Percentiles rank a stretch among this genome's conserved stretches.
phyloP scores from a whole-genome alignment of 2,888 invertebrate genomes.

The Ypsolopha scabrella region DNA sequence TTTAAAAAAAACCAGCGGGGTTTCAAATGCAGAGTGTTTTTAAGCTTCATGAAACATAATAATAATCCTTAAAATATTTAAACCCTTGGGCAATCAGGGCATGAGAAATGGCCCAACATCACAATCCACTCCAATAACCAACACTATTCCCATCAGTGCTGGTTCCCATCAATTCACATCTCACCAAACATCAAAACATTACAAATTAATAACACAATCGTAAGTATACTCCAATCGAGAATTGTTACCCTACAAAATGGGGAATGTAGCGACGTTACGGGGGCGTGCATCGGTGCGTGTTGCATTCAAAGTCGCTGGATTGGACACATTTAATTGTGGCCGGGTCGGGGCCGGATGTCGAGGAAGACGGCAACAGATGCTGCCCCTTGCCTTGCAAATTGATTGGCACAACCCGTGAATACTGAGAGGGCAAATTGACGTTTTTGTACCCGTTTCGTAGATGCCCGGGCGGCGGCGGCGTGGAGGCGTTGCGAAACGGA shows the following conservation, averaged over 20 bases:
- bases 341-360: slow-evolving; percentile 4
- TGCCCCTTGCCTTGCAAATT: slow-evolving; percentile 12
- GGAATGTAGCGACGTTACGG: background rate
- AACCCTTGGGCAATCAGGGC: too few relatives aligned
- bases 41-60: too few relatives aligned
- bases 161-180: background rate
- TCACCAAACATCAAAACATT: background rate
- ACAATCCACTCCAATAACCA: too few relatives aligned
- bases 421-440: slow-evolving; percentile 3
- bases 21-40: too few relatives aligned
- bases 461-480: background rate
- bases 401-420: slow-evolving; percentile 6
- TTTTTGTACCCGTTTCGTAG: background rate
- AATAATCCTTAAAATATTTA: too few relatives aligned
- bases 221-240: slow-evolving; percentile 11
- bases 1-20: too few relatives aligned
- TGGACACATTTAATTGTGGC: slow-evolving; percentile 64
- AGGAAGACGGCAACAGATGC: slow-evolving; percentile 14
- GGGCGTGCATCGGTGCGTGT: slow-evolving; percentile 32
- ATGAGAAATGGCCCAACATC: too few relatives aligned
- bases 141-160: too few relatives aligned
- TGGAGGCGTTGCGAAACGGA: too few relatives aligned
- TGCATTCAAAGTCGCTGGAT: slow-evolving; percentile 43
- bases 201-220: slow-evolving; percentile 4
- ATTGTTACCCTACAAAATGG: slow-evolving; percentile 1